Percentiles rank a stretch among this genome's conserved stretches.
Evolutionary conservation across 2,797 vertebrate species (phyloP).

Genomic region (Huso huso): DNA sequence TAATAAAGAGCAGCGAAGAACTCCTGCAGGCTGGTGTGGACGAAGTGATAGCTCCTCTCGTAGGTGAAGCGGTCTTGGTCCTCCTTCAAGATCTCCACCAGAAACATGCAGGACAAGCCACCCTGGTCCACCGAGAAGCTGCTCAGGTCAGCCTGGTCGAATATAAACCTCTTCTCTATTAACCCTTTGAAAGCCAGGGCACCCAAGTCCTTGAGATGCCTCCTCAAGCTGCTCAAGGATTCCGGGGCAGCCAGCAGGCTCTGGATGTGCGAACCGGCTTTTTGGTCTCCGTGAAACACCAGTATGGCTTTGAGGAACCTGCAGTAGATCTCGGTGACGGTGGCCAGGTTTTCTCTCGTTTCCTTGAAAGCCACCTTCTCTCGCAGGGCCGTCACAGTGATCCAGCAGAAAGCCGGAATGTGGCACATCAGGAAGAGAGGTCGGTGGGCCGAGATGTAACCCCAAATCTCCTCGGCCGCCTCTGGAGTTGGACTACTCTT

Average conservation of each 20-base stretch:
- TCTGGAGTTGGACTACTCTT: slow-evolving; percentile 21
- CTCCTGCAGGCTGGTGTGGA: slow-evolving; percentile 44
- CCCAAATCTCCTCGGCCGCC: slow-evolving; percentile 23
- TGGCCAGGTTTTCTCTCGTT: slow-evolving; percentile 19
- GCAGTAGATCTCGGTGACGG: slow-evolving; percentile 40
- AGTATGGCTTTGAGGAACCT: slow-evolving; percentile 38
- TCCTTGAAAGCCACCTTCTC: neutral
- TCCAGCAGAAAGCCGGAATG: slow-evolving; percentile 44
- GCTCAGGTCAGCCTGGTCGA: slow-evolving; percentile 30
- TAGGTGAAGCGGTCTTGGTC: slow-evolving; percentile 32
- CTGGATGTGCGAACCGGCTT: slow-evolving; percentile 22
- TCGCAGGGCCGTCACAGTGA: slow-evolving; percentile 33
- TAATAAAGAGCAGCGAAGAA: slow-evolving; percentile 40
- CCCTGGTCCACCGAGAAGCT: slow-evolving; percentile 26
- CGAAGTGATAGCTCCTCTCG: slow-evolving; percentile 36
- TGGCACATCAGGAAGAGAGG: slow-evolving; percentile 41
- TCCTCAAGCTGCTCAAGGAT: slow-evolving; percentile 23
- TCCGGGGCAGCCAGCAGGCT: slow-evolving; percentile 34
- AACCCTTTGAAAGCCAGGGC: slow-evolving; percentile 38
- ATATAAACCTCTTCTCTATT: slow-evolving; percentile 36
- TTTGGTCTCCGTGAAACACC: slow-evolving; percentile 33
- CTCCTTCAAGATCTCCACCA: slow-evolving; percentile 36
- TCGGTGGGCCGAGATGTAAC: slow-evolving; percentile 30
- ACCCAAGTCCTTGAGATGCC: slow-evolving; percentile 27
- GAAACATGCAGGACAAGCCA: slow-evolving; percentile 27